phyloP scores from a whole-genome alignment of 2,888 invertebrate species.

The Epistrophe eligans region DNA sequence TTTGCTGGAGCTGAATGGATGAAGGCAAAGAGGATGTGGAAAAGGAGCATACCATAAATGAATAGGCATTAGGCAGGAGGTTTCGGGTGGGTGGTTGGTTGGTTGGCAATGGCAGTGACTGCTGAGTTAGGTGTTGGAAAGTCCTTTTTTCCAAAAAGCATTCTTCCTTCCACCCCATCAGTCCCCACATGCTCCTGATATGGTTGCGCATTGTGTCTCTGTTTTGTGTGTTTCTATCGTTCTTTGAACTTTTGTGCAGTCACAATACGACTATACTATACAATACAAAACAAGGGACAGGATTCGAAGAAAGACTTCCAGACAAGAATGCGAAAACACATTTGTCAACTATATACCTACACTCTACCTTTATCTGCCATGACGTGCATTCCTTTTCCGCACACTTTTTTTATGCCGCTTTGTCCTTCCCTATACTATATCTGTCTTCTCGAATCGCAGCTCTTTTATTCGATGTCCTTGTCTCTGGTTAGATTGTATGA shows the following conservation, averaged over 20 bases:
- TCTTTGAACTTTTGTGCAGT: constrained; percentile 65
- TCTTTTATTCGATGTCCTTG: constrained; percentile 60
- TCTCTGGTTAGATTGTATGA: constrained; percentile 71
- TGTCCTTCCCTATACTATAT: neutral
- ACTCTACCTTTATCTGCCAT: constrained; percentile 72
- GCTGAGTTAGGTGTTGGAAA: constrained; percentile 61
- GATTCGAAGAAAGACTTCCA: constrained; percentile 29
- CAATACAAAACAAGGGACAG: constrained; percentile 13
- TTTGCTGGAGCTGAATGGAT: neutral
- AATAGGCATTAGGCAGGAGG: neutral
- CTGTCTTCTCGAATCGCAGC: constrained; percentile 31
- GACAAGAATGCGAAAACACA: constrained; percentile 73
- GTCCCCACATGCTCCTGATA: constrained; percentile 13
- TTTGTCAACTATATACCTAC: constrained; percentile 64
- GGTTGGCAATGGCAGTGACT: constrained; percentile 32
- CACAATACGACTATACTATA: neutral
- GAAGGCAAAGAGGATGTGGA: neutral
- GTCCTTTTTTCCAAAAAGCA: constrained; percentile 45
- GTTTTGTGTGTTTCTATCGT: constrained; percentile 64
- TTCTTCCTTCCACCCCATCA: constrained; percentile 2
- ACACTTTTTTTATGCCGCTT: constrained; percentile 4
- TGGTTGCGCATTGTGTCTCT: constrained; percentile 40
- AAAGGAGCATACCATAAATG: constrained; percentile 19
- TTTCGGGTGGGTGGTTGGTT: neutral
- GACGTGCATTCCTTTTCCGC: constrained; percentile 48